Conservation (phyloP, 2,113 vertebrate species). For the Guaruba guarouba region DNA sequence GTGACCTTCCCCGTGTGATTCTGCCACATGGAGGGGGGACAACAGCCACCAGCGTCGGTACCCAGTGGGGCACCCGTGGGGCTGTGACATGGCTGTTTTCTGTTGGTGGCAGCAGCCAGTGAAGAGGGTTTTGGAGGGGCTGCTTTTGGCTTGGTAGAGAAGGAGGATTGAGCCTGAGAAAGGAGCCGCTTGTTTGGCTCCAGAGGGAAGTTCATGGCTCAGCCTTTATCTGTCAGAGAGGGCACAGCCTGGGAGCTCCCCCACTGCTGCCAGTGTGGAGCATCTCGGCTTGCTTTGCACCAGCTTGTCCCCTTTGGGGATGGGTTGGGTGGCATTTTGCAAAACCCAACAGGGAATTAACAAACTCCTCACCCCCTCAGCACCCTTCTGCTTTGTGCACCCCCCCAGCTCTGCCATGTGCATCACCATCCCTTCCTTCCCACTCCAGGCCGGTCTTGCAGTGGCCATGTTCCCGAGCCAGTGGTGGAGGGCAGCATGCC, state of each 20-base stretch:
- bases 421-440: background rate
- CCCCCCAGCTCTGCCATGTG: background rate
- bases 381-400: background rate
- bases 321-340: background rate
- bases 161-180: background rate
- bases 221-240: background rate
- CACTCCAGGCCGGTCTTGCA: conserved; percentile 27
- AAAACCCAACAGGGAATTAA: background rate
- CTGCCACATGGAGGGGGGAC: background rate
- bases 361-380: background rate
- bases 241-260: background rate
- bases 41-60: background rate
- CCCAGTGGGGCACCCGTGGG: background rate
- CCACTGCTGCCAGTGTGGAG: rapidly evolving
- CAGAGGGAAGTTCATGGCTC: background rate
- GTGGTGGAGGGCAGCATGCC: background rate
- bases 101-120: background rate
- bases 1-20: conserved; percentile 10
- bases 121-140: background rate
- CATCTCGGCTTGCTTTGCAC: background rate
- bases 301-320: background rate
- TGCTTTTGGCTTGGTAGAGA: background rate
- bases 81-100: background rate
- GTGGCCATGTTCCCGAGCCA: background rate
- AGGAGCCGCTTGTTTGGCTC: background rate